Evolutionary conservation across 2,797 vertebrate genomes (phyloP).

Genomic region (Phoeniculus purpureus): DNA sequence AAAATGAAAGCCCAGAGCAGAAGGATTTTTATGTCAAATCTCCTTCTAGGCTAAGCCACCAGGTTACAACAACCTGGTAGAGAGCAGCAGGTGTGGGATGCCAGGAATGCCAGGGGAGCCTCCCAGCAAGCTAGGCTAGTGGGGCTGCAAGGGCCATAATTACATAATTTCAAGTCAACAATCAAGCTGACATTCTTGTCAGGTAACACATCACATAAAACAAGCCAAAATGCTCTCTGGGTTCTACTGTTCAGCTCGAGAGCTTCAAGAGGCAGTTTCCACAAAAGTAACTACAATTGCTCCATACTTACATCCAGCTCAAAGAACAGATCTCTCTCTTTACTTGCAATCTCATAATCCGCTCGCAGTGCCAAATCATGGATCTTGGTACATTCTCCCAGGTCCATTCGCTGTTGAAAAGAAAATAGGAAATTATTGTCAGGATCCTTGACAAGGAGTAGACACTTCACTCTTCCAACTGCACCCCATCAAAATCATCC

Average conservation of each 20-base stretch:
- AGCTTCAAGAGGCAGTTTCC: neutral
- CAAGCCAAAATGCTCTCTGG: neutral
- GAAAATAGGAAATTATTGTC: neutral
- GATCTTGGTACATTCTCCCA: slow-evolving; percentile 98
- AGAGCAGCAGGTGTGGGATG: neutral
- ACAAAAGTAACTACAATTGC: neutral
- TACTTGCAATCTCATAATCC: slow-evolving; percentile 99
- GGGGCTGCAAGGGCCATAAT: neutral
- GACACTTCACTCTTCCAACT: neutral
- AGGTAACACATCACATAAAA: neutral
- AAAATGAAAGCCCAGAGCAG: neutral
- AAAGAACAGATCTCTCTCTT: slow-evolving; percentile 97
- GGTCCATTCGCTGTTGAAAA: slow-evolving; percentile 91
- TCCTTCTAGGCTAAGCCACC: neutral
- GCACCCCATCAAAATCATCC: neutral
- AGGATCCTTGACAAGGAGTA: neutral
- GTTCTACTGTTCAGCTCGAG: neutral
- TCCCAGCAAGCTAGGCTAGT: neutral
- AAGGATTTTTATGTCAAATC: neutral
- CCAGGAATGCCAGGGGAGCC: neutral
- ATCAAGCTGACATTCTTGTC: neutral
- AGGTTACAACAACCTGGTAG: neutral
- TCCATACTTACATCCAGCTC: slow-evolving; percentile 93
- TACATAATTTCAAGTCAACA: neutral
- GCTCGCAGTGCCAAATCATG: slow-evolving; percentile 97